phyloP scores from a whole-genome alignment of 2,797 vertebrate genomes.

The Myripristis jacobus region DNA sequence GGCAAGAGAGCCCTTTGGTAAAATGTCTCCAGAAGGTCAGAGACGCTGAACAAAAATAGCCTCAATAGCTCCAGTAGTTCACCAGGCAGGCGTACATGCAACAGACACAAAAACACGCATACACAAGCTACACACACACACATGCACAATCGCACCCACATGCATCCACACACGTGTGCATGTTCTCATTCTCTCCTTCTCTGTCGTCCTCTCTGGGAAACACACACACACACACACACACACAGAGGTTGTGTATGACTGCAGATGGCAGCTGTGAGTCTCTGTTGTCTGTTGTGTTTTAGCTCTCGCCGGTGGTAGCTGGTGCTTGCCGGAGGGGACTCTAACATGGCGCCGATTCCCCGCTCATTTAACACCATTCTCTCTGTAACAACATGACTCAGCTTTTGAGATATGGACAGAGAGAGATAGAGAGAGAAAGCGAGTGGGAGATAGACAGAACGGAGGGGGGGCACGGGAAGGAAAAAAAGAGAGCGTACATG shows the following conservation, averaged over 20 bases:
- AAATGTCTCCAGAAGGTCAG: slow-evolving; percentile 81
- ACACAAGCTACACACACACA: background rate
- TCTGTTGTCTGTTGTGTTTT: slow-evolving; percentile 51
- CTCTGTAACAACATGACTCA: slow-evolving; percentile 72
- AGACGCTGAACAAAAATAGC: slow-evolving; percentile 61
- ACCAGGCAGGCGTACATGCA: slow-evolving; percentile 36
- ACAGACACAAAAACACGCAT: slow-evolving; percentile 1
- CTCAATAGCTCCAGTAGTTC: slow-evolving; percentile 61
- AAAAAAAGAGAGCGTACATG: slow-evolving; percentile 47
- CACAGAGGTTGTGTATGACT: slow-evolving; percentile 19
- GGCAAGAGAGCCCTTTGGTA: slow-evolving; percentile 75
- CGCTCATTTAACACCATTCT: slow-evolving; percentile 67
- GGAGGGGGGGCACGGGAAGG: slow-evolving; percentile 49
- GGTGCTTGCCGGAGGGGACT: slow-evolving; percentile 63
- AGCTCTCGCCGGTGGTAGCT: slow-evolving; percentile 40
- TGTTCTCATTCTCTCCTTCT: too few relatives aligned
- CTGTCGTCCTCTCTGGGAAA: background rate
- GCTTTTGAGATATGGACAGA: slow-evolving; percentile 61
- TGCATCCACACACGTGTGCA: slow-evolving; percentile 31
- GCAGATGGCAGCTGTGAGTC: slow-evolving; percentile 34
- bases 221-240: background rate
- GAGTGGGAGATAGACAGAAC: slow-evolving; percentile 60
- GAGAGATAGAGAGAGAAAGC: slow-evolving; percentile 36
- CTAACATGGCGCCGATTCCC: slow-evolving; percentile 66
- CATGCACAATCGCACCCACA: slow-evolving; percentile 13